Evolutionary conservation across 2,888 invertebrate species (phyloP), one percentile per base, ranked within the genome.

Genomic region (Drosophila histrio): DNA sequence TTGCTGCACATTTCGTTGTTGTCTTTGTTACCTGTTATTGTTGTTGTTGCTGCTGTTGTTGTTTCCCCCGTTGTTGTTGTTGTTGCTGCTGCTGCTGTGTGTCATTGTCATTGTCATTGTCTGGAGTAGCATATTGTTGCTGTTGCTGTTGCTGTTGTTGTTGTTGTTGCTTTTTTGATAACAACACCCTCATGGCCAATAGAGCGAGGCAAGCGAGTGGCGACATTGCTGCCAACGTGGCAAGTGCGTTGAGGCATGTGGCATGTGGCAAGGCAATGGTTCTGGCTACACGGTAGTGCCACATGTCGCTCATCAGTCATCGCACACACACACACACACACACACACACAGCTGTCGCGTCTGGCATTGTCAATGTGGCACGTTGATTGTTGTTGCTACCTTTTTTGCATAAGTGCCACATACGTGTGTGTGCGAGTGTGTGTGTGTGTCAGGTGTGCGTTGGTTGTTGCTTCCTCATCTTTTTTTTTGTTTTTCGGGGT

Each of bases 141-240:
- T 66, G 36, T 8, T 34, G 21, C n/a, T 19, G 38, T 15, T 34
- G 7, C 8, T 49, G 11, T 43, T 58, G 49, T 39, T 32, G 58
- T 8, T 65, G 13, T 13, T 44, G 26, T 17, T 26, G 17, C 17
- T 22, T 36, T 56, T 43, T 62, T 69, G 75, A 71, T 85, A 85
- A 88, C 87, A 85, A 82, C 88, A 87, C 88, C 88, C 88, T 88
- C 44, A 82, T 80, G 88, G 85, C 80, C 83, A 87, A 87, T 87
- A 83, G 72, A 73, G 62, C 24, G 36, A 58, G 54, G 85, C 82
- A 71, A 73, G 62, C 24, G 36, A 58, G 54, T 64, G 56, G 56
- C 41, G 52, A 43, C 47, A 43, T 67, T 22, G 58, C 36, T 41
- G 19, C 17, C 43, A 19, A 58, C 58, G 70, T 67, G 61, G 63